Base-by-base conservation (phyloP, 2,888 invertebrate genomes). In the Margaritifera margaritifera region DNA sequence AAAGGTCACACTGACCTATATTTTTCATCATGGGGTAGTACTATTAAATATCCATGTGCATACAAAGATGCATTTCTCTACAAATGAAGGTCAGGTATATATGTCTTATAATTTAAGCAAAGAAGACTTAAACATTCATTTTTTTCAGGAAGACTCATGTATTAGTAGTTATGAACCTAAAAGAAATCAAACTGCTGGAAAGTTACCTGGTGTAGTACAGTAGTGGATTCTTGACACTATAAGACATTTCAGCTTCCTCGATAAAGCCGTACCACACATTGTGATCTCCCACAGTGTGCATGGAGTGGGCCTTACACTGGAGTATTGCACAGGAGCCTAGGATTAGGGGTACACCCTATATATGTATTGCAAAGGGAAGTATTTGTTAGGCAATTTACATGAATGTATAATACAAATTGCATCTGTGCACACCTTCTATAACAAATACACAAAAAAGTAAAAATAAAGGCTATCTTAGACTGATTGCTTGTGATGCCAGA, bases 261-360 rank as follows among this genome's bases (percentile, higher is more conserved):
- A 88, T 86, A 65, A 80, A 74, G 6, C 89, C 88, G 68, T 88
- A 88, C 87, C 88, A 89, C 6, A 89, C 88, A 72, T 85, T 76
- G 69, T 88, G 88, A 68, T 88, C 89, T 2, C 88, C 89, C 8
- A 89, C 83, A 8, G 72, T 74, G 63, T 85, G 84, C 8, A 83
- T 82, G 4, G 84, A 84, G 67, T 86, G 82, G 20, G 80, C 79
- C 50, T 78, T 74, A 76, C 89, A 89, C 42, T 83, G 76, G 69
- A 89, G 72, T n/a, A 87, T 85, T n/a, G 87, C 87, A 63, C 81
- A 68, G 25, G 82, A 83, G 6, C 83, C 86, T 6, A 81, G 74
- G 58, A 89, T 80, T 3, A 88, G 73, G 6, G 89, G 89, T 3
- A 86, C 66, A 66, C 85, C 84, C 88, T 88, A 78, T 2, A 66